phyloP scores from a whole-genome alignment of 2,113 vertebrate species.

The Macrotus californicus region DNA sequence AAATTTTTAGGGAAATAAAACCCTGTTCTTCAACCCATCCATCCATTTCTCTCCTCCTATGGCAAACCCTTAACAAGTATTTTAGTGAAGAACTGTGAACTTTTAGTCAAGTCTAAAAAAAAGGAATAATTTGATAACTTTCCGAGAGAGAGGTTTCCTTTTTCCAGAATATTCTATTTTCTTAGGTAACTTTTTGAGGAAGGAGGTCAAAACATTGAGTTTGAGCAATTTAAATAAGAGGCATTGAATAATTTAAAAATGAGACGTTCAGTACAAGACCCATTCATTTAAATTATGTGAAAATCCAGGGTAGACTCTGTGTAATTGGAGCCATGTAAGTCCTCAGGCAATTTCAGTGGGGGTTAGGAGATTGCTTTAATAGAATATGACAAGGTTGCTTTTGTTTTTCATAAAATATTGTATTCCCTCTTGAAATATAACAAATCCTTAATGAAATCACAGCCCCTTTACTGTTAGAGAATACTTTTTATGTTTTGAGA shows the following conservation, averaged over 20 bases:
- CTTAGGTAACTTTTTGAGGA: conserved; percentile 46
- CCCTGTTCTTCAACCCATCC: background rate
- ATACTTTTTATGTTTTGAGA: conserved; percentile 59
- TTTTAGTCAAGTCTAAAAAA: background rate
- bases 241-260: conserved; percentile 65
- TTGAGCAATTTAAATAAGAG: conserved; percentile 68
- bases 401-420: conserved; percentile 69
- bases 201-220: conserved; percentile 64
- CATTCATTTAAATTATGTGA: conserved; percentile 75
- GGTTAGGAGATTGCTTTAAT: conserved; percentile 61
- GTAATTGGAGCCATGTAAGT: conserved; percentile 56
- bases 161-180: conserved; percentile 35
- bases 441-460: conserved; percentile 65
- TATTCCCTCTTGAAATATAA: conserved; percentile 65
- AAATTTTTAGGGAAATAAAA: conserved; percentile 23
- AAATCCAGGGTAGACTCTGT: conserved; percentile 59
- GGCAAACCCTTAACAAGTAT: background rate
- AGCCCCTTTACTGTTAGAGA: conserved; percentile 46
- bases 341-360: conserved; percentile 61
- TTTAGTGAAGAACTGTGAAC: conserved; percentile 48
- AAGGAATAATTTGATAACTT: conserved; percentile 43
- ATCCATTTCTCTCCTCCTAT: background rate
- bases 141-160: background rate
- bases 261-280: conserved; percentile 61
- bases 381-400: conserved; percentile 71